These are phyloP conservation scores for Haplochromis burtoni DNA, from an alignment of 2,113 vertebrate genomes.

Conservation along the genomic window DNA sequence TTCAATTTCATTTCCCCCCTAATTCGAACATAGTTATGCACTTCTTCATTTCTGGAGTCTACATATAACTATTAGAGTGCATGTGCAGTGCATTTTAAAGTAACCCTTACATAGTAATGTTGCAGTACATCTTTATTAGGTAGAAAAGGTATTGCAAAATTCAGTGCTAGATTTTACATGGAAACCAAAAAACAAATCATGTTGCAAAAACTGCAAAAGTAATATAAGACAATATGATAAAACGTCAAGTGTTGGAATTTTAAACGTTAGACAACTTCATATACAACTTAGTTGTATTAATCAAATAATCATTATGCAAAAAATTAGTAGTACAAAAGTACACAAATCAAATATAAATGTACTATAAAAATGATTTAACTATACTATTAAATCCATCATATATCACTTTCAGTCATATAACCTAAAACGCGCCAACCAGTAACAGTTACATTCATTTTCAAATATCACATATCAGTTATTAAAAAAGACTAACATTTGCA, in stretches of 20 bases:
- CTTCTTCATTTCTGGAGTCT: neutral
- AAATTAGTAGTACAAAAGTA: accelerated
- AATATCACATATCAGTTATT: neutral
- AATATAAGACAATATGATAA: neutral
- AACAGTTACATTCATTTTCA: neutral
- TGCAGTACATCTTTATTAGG: neutral
- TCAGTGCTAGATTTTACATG: neutral
- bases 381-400: accelerated
- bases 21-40: accelerated
- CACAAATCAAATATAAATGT: neutral
- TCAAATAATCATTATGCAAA: neutral
- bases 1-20: neutral
- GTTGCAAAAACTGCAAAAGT: neutral
- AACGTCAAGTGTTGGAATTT: accelerated
- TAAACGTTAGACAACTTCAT: accelerated
- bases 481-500: accelerated
- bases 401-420: accelerated
- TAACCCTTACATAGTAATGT: neutral
- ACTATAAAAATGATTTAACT: neutral
- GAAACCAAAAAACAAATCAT: neutral
- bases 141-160: accelerated
- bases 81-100: neutral
- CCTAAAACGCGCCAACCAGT: accelerated
- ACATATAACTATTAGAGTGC: neutral
- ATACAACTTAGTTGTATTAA: neutral